Base-by-base conservation (phyloP, 92 coral and sea anemone species). In the Pocillopora meandrina region DNA sequence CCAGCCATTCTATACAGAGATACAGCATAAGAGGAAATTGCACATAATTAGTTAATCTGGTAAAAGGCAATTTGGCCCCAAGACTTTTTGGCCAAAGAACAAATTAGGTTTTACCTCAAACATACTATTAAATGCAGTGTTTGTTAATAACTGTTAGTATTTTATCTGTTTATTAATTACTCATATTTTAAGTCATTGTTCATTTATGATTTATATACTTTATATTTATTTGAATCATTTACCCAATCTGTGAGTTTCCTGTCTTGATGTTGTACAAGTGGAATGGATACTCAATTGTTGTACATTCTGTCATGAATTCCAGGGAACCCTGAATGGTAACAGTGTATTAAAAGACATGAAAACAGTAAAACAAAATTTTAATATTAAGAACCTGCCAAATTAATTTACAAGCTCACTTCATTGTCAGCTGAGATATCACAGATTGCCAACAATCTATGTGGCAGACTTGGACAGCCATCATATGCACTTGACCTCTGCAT, bases 201-300 rank as follows among this genome's bases (percentile, higher is more conserved):
- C 52, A 42, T 3, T 42, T 42, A 42, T 42, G 52, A 42, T 7
- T 42, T 0, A 42, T 42, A 3, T 42, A 42, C 8, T 42, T 42
- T 7, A 19, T 59, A 55, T 16, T 4, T 17, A 14, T 57, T 4
- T 21, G 1, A 42, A 8, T 12, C 26, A 81, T 90, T 84, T 75
- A 96, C 98, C 98, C 98, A 65, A 96, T 94, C 67, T 92, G 98
- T 26, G 98, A 96, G 42, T 90, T 90, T 71, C 95, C 94, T 62
- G 91, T 84, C 77, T 94, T 92, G 78, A 95, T 95, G 84, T 96
- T 94, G 89, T 94, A 94, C 78, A 96, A 81, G 47, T 96, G 96
- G 87, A 96, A 96, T 35, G 98, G 98, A 74, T 96, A 96, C 84
- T 96, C 98, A 35, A 96, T 96, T 19, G 98, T 96, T 49, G 98